These are phyloP conservation scores for Pseudomyrmex concolor DNA, from an alignment of 1,140 invertebrate genomes.

Conservation along the genomic window DNA sequence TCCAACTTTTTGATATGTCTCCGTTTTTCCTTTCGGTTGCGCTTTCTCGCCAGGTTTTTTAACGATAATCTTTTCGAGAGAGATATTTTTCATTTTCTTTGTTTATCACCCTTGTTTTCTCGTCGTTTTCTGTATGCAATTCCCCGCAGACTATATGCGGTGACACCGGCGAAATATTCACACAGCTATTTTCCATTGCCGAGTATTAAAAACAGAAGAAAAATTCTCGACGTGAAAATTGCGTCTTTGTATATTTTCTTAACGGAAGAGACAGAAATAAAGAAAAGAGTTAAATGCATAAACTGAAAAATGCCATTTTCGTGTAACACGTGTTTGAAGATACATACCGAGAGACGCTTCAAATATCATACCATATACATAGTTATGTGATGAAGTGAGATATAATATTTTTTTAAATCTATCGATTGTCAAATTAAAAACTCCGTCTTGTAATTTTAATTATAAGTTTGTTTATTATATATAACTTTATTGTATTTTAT, in stretches of 20 bases:
- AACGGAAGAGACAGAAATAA: not conserved
- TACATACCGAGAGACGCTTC: not conserved
- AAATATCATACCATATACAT: no score
- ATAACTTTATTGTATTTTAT: no score
- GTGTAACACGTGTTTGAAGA: conserved; percentile 7
- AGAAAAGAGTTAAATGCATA: not conserved
- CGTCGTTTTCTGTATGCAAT: not conserved
- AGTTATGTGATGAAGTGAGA: not conserved
- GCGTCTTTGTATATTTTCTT: conserved; percentile 34
- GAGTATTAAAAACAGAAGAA: conserved; percentile 55
- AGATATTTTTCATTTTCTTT: not conserved
- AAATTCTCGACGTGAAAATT: conserved; percentile 52
- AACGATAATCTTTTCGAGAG: conserved; percentile 48
- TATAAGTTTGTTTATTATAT: no score
- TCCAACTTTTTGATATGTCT: conserved; percentile 29
- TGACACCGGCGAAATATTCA: conserved; percentile 10
- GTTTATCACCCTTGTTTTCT: not conserved
- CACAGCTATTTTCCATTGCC: conserved; percentile 18
- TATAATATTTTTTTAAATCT: not conserved
- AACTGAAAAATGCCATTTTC: conserved; percentile 46
- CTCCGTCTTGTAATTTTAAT: no score
- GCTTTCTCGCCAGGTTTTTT: conserved; percentile 30
- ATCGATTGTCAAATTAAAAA: not conserved
- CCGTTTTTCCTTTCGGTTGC: conserved; percentile 49
- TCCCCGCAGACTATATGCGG: conserved; percentile 1